Evolutionary conservation across 1,140 invertebrate species (phyloP).

Genomic region (Aradophagus sp.): DNA sequence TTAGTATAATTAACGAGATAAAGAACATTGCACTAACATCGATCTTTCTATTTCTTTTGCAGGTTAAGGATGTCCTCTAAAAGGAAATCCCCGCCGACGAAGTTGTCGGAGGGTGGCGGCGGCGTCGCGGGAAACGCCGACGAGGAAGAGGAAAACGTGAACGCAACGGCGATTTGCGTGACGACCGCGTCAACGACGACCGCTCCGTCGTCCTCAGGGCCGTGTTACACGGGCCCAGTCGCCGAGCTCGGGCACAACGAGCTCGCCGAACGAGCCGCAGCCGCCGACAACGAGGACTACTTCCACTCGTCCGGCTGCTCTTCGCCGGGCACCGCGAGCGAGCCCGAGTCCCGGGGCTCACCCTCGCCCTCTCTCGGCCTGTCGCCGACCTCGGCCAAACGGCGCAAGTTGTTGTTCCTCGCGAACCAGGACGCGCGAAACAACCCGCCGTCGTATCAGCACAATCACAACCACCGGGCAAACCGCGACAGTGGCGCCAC

Average conservation of each 20-base stretch:
- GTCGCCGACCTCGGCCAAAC: slow-evolving; percentile 64
- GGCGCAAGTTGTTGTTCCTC: slow-evolving; percentile 63
- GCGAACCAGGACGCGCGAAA: slow-evolving; percentile 57
- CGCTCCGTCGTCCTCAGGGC: slow-evolving; percentile 38
- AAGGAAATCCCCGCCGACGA: slow-evolving; percentile 92
- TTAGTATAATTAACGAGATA: too few relatives aligned
- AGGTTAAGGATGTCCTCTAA: slow-evolving; percentile 94
- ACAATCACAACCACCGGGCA: slow-evolving; percentile 56
- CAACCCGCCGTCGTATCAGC: slow-evolving; percentile 35
- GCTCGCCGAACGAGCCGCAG: slow-evolving; percentile 54
- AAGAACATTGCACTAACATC: not conserved
- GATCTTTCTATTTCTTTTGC: slow-evolving; percentile 59
- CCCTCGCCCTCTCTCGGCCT: slow-evolving; percentile 66
- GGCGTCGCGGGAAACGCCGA: slow-evolving; percentile 75
- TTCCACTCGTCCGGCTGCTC: slow-evolving; percentile 72
- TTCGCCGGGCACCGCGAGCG: slow-evolving; percentile 70
- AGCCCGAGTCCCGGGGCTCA: slow-evolving; percentile 68
- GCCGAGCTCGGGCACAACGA: slow-evolving; percentile 59
- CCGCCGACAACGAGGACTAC: slow-evolving; percentile 65
- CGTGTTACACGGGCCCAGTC: slow-evolving; percentile 38
- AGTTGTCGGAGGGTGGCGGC: slow-evolving; percentile 87
- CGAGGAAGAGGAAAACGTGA: slow-evolving; percentile 76
- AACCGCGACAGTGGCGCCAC: slow-evolving; percentile 47
- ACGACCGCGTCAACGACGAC: slow-evolving; percentile 44
- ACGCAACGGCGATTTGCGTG: slow-evolving; percentile 70